Evolutionary conservation across 2,797 vertebrate species (phyloP), one percentile per base, ranked within the genome.

Genomic region (Gymnocypris eckloni): DNA sequence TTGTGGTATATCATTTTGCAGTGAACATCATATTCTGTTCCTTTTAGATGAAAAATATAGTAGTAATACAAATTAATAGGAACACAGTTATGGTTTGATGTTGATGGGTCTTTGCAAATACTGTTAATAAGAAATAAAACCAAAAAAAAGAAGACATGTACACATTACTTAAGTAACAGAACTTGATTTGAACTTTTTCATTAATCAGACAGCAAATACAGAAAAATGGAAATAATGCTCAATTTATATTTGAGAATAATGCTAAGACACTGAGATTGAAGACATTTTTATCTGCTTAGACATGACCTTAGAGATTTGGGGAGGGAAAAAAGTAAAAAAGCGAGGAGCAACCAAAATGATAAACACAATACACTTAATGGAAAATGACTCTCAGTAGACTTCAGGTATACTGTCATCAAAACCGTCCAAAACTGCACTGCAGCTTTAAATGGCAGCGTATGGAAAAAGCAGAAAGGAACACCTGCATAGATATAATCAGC

Each of bases 401-500:
- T 67, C 13, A 83, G 52, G 41, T 59, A 41, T 25, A 16, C 41
- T 73, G 11, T 78, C 20, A 50, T 33, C 48, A 66, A 64, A 52
- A 82, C 48, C 33, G 77, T 77, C 43, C 76, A 28, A 73, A 79
- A 82, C 83, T 56, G 54, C 85, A 80, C 82, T 85, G 79, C 80
- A 71, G 61, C 79, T 78, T 77, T 54, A 90, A 90, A 87, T 82
- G 89, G 66, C 81, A 88, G 77, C 7, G 33, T 84, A 75, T 84
- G 89, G 87, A 88, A 87, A 86, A 88, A 78, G 75, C 16, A 67
- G 79, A 86, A 73, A 71, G 45, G 66, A 87, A 83, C 90, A 90
- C 88, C 90, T 90, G 90, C 72, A 50, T 78, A 86, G 88, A 89
- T 88, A 82, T 70, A 39, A 88, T 88, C 83, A 89, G 81, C 77